Conservation (phyloP, 1,140 invertebrate species). For the Bemisia tabaci region DNA sequence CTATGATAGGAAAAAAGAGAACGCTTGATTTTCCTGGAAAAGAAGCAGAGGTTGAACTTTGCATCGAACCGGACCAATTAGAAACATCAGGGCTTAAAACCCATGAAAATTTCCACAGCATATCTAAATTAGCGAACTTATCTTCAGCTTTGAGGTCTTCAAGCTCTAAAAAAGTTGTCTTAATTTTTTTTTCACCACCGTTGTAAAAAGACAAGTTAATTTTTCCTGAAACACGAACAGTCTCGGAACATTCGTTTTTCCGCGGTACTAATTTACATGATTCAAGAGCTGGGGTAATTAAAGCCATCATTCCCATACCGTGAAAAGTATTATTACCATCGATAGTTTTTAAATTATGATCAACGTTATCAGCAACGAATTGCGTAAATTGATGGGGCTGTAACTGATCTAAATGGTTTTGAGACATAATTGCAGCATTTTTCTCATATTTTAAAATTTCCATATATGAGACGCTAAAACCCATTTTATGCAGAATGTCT, state of each 20-base stretch:
- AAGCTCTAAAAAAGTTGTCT: not conserved
- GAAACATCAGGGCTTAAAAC: not conserved
- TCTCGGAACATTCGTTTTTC: not conserved
- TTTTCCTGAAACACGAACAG: not conserved
- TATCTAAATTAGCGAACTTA: not conserved
- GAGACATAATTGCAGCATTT: not conserved
- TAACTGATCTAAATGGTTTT: not conserved
- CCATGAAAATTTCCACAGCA: not conserved
- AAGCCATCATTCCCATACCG: constrained; percentile 18
- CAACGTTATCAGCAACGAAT: constrained; percentile 20
- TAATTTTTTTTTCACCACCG: not conserved
- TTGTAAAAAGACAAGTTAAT: not conserved
- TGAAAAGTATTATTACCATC: constrained; percentile 21
- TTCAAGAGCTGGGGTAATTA: constrained; percentile 14
- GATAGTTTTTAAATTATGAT: constrained; percentile 18
- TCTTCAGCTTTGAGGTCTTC: not conserved
- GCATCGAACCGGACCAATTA: not conserved
- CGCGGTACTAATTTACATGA: not conserved
- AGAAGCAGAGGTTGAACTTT: not conserved
- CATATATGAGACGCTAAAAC: not conserved
- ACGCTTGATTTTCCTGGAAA: not conserved
- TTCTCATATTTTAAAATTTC: not conserved
- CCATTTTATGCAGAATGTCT: not conserved
- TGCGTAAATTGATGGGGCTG: not conserved
- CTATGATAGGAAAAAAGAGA: not conserved